These are phyloP conservation scores for Diadophis punctatus DNA, from an alignment of 2,113 vertebrate genomes.

Conservation along the genomic window DNA sequence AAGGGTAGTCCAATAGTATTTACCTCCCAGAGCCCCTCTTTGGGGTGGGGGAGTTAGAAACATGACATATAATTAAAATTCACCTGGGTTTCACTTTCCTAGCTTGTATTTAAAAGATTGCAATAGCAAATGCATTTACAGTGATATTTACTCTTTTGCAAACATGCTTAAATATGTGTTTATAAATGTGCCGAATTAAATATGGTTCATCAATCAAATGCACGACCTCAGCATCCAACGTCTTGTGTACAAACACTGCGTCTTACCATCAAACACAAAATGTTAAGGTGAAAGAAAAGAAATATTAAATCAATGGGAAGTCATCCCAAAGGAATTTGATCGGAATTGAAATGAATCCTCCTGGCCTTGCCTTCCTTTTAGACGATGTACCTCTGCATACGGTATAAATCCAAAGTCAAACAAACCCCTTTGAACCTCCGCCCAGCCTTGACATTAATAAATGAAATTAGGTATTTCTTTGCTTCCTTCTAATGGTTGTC, in stretches of 20 bases:
- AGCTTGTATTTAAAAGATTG: background rate
- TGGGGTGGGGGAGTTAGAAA: background rate
- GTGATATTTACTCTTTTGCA: background rate
- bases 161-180: background rate
- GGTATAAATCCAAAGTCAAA: background rate
- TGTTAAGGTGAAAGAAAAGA: background rate
- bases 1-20: background rate
- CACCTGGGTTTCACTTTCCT: background rate
- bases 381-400: background rate
- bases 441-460: background rate
- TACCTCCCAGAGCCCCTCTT: background rate
- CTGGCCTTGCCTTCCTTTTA: background rate
- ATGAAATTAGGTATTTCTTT: background rate
- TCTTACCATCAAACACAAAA: background rate
- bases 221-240: background rate
- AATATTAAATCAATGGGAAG: background rate
- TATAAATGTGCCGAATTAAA: background rate
- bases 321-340: background rate
- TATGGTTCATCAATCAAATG: background rate
- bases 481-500: background rate
- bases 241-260: background rate
- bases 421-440: background rate
- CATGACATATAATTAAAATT: background rate
- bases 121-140: background rate
- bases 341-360: background rate